Percentiles rank a stretch among this genome's conserved stretches.
Evolutionary conservation across 2,888 invertebrate species (phyloP).

Genomic region (Drosophila maculinotata): DNA sequence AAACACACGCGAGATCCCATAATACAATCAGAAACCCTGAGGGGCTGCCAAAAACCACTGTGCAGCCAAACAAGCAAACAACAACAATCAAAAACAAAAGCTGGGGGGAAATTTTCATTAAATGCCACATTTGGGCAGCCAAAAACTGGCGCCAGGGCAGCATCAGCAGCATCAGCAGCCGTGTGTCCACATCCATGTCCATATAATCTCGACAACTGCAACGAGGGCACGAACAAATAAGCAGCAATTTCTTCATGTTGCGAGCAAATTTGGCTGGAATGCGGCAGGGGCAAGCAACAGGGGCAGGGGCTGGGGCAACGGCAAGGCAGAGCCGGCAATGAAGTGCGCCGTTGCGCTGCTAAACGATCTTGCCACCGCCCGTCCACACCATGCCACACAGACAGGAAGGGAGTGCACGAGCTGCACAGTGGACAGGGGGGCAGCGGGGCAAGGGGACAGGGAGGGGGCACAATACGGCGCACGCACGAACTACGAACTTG

Average conservation of each 20-base stretch:
- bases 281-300: conserved; percentile 42
- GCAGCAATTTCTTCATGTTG: conserved; percentile 79
- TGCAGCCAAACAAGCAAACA: conserved; percentile 47
- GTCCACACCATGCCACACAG: conserved; percentile 80
- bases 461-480: conserved; percentile 36
- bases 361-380: conserved; percentile 81
- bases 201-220: conserved; percentile 73
- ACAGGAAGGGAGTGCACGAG: too few relatives aligned
- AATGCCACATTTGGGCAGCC: conserved; percentile 78
- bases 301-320: conserved; percentile 7
- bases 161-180: conserved; percentile 26
- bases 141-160: conserved; percentile 82
- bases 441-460: background rate
- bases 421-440: conserved; percentile 10
- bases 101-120: conserved; percentile 77
- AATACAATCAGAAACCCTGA: conserved; percentile 46
- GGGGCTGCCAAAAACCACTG: conserved; percentile 61
- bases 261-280: conserved; percentile 79
- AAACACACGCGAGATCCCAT: conserved; percentile 33
- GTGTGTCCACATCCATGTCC: conserved; percentile 53
- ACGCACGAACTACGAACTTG: conserved; percentile 76
- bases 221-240: conserved; percentile 73
- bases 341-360: conserved; percentile 78
- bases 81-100: conserved; percentile 38
- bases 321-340: conserved; percentile 54